Evolutionary conservation across 2,797 vertebrate genomes (phyloP).

Genomic region (Erethizon dorsatum): DNA sequence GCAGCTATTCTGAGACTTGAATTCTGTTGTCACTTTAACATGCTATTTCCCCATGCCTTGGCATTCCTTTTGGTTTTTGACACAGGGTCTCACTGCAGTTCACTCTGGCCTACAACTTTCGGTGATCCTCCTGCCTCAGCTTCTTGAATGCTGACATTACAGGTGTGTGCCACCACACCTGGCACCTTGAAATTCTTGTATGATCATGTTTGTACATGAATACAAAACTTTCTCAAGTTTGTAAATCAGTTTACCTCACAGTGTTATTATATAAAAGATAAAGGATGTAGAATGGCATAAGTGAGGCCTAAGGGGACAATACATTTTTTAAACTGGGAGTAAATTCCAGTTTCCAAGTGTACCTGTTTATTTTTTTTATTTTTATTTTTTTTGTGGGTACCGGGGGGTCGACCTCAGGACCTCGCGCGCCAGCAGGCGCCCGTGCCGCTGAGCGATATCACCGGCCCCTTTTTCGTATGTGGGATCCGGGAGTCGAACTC

Average conservation of each 20-base stretch:
- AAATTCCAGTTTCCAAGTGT: background rate
- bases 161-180: background rate
- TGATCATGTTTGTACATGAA: background rate
- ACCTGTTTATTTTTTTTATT: background rate
- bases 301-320: background rate
- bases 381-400: too few species aligned
- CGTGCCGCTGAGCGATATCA: too few species aligned
- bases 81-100: background rate
- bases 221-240: constrained; percentile 28
- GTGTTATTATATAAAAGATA: background rate
- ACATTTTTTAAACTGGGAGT: constrained; percentile 44
- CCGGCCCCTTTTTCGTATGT: too few species aligned
- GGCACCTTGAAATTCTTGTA: background rate
- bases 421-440: too few species aligned
- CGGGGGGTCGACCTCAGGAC: too few species aligned
- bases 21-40: background rate
- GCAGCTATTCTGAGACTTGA: background rate
- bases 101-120: background rate
- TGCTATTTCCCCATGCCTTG: background rate
- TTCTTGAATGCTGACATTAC: background rate
- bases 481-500: too few species aligned
- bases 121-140: background rate
- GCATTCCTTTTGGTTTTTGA: background rate
- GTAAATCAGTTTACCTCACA: background rate
- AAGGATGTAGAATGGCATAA: background rate